Base-by-base conservation (phyloP, 1,140 invertebrate species). In the Littorina saxatilis region DNA sequence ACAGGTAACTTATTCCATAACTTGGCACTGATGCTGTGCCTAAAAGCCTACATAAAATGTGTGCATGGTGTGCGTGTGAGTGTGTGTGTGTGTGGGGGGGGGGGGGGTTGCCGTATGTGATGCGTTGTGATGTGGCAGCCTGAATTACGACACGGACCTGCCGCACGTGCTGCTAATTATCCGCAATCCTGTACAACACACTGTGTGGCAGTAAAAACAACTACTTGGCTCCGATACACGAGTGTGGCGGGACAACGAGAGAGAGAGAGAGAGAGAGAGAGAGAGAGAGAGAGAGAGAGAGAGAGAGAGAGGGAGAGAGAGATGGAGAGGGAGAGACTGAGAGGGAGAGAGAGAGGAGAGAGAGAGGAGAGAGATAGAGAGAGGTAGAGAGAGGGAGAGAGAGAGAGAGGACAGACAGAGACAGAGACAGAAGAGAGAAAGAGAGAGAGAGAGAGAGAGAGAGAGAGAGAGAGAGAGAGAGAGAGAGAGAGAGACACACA, bases 371-470 rank as follows among this genome's bases (percentile, higher is more conserved):
- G n/a, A 23, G n/a, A 23, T 4, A 27, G n/a, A 23, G n/a, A 23
- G n/a, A 23, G 23, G n/a, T 5, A 7, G 55, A 23, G n/a, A 23
- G 23, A 23, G n/a, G n/a, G 55, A 58, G n/a, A 58, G 55, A 58
- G n/a, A 58, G 55, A 58, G n/a, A 58, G 55, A 58, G n/a, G 20
- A 50, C 9, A 66, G 32, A 66, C 27, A 66, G 32, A 66, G 61
- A 66, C 9, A 66, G 61, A 66, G 32, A 66, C 9, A 66, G 32
- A 7, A 4, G 32, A 66, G 61, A 66, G 32, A 66, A 32, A 66
- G 32, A 66, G 61, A 66, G 32, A 66, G 61, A 66, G 32, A 66
- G 61, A 66, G 1, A 66, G 61, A 66, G 32, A 66, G 55, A 23
- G 0, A 61, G 55, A 61, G 2, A 4, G 13, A 61, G n/a, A 61